These are phyloP conservation scores for Zaprionus lineosus DNA, from an alignment of 2,888 invertebrate species.

Conservation along the genomic window DNA sequence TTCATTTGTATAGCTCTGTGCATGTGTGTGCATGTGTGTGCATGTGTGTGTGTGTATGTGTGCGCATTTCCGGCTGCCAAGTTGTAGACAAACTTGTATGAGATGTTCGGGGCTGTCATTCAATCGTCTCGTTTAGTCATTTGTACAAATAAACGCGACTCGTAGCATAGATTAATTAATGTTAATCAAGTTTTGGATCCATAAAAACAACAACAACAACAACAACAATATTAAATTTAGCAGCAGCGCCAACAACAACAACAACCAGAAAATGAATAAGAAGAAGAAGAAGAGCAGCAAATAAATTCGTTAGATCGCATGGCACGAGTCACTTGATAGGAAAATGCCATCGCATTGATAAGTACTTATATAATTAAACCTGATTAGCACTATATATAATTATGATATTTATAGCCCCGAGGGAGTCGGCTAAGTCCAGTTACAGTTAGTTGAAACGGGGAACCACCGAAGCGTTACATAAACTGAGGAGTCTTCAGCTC, in stretches of 20 bases:
- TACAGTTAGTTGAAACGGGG: background rate
- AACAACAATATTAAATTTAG: conserved; percentile 18
- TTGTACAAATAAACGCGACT: conserved; percentile 70
- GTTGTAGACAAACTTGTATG: conserved; percentile 16
- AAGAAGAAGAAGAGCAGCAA: no score
- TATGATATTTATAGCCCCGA: conserved; percentile 31
- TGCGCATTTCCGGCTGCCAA: conserved; percentile 53
- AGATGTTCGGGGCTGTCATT: conserved; percentile 51
- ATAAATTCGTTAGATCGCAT: no score
- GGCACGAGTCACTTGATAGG: conserved; percentile 55
- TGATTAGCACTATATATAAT: conserved; percentile 48
- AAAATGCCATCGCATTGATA: conserved; percentile 29
- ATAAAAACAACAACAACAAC: conserved; percentile 38
- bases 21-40: conserved; percentile 19
- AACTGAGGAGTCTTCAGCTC: no score
- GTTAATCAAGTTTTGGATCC: conserved; percentile 75
- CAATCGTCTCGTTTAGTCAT: conserved; percentile 70
- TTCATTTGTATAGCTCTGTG: conserved; percentile 1
- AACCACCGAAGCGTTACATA: no score
- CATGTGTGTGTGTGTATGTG: conserved; percentile 15
- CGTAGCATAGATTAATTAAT: conserved; percentile 72
- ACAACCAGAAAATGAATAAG: conserved; percentile 37
- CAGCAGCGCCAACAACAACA: conserved; percentile 24
- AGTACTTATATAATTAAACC: conserved; percentile 51
- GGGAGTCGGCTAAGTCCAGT: background rate